phyloP scores from a whole-genome alignment of 2,797 vertebrate genomes.

The Anabacerthia variegaticeps region DNA sequence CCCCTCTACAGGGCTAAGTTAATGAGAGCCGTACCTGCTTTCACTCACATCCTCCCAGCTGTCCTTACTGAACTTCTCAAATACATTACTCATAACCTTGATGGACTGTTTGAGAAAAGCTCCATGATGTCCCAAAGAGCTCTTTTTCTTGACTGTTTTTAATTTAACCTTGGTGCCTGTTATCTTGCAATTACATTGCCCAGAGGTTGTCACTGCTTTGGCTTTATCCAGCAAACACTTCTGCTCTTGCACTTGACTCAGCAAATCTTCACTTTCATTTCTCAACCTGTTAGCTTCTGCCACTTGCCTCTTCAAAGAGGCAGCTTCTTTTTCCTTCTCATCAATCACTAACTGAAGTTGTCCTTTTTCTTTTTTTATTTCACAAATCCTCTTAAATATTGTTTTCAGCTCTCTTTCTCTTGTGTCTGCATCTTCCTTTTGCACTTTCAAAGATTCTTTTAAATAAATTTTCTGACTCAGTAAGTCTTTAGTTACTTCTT shows the following conservation, averaged over 20 bases:
- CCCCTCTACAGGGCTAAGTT: slow-evolving; percentile 89
- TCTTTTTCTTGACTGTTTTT: slow-evolving; percentile 81
- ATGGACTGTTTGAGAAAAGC: slow-evolving; percentile 88
- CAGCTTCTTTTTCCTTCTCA: slow-evolving; percentile 77
- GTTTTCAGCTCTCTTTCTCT: slow-evolving; percentile 77
- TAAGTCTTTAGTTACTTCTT: slow-evolving; percentile 81
- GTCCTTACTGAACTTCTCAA: slow-evolving; percentile 90
- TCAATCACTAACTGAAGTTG: slow-evolving; percentile 73
- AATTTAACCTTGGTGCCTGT: slow-evolving; percentile 84
- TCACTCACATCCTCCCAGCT: slow-evolving; percentile 95
- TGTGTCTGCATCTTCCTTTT: slow-evolving; percentile 69
- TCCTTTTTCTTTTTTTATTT: slow-evolving; percentile 70
- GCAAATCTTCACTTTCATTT: slow-evolving; percentile 74
- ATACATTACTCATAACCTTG: slow-evolving; percentile 86
- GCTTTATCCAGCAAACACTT: slow-evolving; percentile 81
- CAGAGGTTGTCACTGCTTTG: slow-evolving; percentile 70
- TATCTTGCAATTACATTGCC: slow-evolving; percentile 70
- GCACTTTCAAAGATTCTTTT: slow-evolving; percentile 76
- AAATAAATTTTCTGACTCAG: slow-evolving; percentile 76
- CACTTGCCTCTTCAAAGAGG: slow-evolving; percentile 76
- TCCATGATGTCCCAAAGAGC: slow-evolving; percentile 78
- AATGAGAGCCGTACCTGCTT: slow-evolving; percentile 94
- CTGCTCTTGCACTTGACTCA: slow-evolving; percentile 78
- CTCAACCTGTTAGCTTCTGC: slow-evolving; percentile 66
- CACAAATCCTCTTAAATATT: slow-evolving; percentile 76